Conservation (phyloP, 2,797 vertebrate species). For the Sciurus carolinensis region DNA sequence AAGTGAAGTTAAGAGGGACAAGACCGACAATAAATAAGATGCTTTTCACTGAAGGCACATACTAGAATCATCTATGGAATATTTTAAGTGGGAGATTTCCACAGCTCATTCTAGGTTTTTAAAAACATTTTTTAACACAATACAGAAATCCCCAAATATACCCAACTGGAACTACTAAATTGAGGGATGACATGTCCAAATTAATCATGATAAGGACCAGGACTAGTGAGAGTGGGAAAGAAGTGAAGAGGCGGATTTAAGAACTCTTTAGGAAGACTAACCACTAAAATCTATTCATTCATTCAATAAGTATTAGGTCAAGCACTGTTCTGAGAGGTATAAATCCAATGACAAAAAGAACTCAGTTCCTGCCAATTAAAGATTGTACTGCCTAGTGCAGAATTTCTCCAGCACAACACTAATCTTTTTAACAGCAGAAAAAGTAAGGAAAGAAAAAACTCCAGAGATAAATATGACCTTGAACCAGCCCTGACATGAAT, state of each 20-base stretch:
- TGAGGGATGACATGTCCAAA: background rate
- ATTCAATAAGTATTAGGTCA: background rate
- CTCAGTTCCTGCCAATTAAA: background rate
- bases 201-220: background rate
- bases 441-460: slow-evolving; percentile 53
- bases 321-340: background rate
- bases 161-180: background rate
- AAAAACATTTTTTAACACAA: slow-evolving; percentile 25
- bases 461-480: background rate
- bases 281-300: background rate
- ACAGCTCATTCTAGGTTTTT: slow-evolving; percentile 31
- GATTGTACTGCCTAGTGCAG: background rate
- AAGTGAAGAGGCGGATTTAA: slow-evolving; percentile 1
- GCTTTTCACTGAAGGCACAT: background rate
- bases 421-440: slow-evolving; percentile 36
- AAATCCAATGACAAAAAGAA: slow-evolving; percentile 9
- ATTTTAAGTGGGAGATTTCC: slow-evolving; percentile 49
- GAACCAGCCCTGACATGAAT: background rate
- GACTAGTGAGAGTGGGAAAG: background rate
- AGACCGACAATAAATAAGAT: background rate
- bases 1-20: background rate
- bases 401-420: slow-evolving; percentile 1
- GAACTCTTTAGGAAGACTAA: background rate
- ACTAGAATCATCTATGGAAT: slow-evolving; percentile 34
- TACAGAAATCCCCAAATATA: slow-evolving; percentile 47